Conservation (phyloP, 2,797 vertebrate genomes). For the Gallinago nigripennis region DNA sequence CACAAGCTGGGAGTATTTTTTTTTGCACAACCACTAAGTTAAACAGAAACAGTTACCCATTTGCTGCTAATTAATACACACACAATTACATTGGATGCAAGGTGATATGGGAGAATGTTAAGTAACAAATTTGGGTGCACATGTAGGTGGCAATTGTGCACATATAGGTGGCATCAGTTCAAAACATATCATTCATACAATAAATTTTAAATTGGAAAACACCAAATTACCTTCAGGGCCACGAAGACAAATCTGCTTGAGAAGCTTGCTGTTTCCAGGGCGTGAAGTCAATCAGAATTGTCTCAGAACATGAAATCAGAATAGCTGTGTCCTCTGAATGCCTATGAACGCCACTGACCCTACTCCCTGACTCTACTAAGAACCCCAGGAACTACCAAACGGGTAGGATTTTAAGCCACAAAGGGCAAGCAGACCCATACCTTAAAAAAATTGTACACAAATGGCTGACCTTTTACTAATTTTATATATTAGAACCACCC, state of each 20-base stretch:
- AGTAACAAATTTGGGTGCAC: background rate
- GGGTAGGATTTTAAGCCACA: background rate
- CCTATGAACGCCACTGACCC: background rate
- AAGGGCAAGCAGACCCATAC: background rate
- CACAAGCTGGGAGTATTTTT: background rate
- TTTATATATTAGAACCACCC: background rate
- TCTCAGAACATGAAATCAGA: background rate
- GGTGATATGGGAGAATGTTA: background rate
- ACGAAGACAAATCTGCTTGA: background rate
- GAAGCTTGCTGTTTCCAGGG: background rate
- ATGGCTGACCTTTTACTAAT: background rate
- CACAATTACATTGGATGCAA: background rate
- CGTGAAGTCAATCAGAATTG: background rate
- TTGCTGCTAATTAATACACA: background rate
- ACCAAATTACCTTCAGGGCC: background rate
- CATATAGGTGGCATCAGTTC: accelerated
- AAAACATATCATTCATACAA: background rate
- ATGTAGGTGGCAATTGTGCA: background rate
- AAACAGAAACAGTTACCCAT: background rate
- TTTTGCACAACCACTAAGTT: background rate
- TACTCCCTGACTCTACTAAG: background rate
- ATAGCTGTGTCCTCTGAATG: background rate
- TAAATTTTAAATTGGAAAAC: background rate
- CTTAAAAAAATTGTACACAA: background rate
- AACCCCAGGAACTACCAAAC: background rate